Evolutionary conservation across 2,888 invertebrate species (phyloP).

Genomic region (Ptilodon capucinus): DNA sequence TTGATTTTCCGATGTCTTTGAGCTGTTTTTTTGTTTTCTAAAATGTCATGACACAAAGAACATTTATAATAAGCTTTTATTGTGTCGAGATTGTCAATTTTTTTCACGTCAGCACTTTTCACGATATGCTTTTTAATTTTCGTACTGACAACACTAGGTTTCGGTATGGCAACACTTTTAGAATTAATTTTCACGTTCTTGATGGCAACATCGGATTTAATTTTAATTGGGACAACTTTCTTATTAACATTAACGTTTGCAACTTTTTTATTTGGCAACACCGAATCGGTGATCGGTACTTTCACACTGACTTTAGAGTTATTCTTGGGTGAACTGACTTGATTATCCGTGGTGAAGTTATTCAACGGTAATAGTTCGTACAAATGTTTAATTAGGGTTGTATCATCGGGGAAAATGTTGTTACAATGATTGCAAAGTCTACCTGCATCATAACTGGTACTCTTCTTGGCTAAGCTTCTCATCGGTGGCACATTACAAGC

Average conservation of each 20-base stretch:
- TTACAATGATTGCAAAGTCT: constrained; percentile 53
- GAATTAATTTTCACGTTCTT: background rate
- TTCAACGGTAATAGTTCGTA: constrained; percentile 44
- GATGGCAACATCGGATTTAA: background rate
- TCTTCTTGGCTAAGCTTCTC: constrained; percentile 10
- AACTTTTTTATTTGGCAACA: background rate
- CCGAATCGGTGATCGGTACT: background rate
- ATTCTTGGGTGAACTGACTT: background rate
- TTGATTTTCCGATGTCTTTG: background rate
- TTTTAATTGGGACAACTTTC: background rate
- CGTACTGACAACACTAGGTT: background rate
- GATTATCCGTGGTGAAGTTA: constrained; percentile 4
- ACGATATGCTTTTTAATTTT: background rate
- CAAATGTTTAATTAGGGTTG: constrained; percentile 46
- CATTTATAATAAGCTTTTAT: background rate
- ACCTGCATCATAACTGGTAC: constrained; percentile 8
- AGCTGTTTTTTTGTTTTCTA: background rate
- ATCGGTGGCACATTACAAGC: background rate
- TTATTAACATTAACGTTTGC: no score
- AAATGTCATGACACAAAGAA: background rate
- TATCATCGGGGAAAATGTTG: constrained; percentile 39
- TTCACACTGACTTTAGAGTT: background rate
- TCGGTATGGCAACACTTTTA: background rate
- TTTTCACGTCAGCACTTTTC: background rate
- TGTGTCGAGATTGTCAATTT: background rate